Evolutionary conservation across 1,140 invertebrate genomes (phyloP).

Genomic region (Drosophila subpulchrella): DNA sequence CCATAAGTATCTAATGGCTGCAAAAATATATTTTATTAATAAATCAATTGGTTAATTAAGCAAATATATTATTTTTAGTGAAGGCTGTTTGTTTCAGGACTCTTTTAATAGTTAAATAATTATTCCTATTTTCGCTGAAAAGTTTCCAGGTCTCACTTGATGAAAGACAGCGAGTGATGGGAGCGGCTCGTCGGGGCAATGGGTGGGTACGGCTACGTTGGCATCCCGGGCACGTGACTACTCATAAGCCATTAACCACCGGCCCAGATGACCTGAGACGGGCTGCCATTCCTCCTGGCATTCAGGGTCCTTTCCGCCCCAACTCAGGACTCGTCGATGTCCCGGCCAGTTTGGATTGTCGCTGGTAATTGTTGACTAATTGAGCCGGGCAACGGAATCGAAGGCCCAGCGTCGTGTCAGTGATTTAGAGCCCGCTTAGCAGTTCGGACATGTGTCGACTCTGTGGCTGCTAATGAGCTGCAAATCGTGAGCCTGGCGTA

Average conservation of each 20-base stretch:
- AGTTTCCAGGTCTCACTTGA: conserved; percentile 39
- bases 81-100: conserved; percentile 14
- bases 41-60: neutral
- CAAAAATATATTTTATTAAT: neutral
- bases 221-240: conserved; percentile 66
- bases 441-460: conserved; percentile 77
- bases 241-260: conserved; percentile 76
- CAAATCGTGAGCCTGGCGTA: conserved; percentile 72
- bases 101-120: conserved; percentile 67
- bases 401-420: conserved; percentile 46
- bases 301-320: conserved; percentile 6
- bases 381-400: conserved; percentile 57
- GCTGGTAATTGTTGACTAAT: conserved; percentile 79
- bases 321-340: conserved; percentile 3
- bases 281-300: neutral
- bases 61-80: conserved; percentile 14
- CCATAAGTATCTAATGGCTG: too few relatives aligned
- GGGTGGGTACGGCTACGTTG: conserved; percentile 19
- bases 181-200: neutral
- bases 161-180: conserved; percentile 24
- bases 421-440: conserved; percentile 80
- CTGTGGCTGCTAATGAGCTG: conserved; percentile 78
- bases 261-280: conserved; percentile 34
- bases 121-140: conserved; percentile 65
- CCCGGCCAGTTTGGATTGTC: conserved; percentile 64